phyloP scores from a whole-genome alignment of 2,113 vertebrate genomes.

The Leptocoma aspasia region DNA sequence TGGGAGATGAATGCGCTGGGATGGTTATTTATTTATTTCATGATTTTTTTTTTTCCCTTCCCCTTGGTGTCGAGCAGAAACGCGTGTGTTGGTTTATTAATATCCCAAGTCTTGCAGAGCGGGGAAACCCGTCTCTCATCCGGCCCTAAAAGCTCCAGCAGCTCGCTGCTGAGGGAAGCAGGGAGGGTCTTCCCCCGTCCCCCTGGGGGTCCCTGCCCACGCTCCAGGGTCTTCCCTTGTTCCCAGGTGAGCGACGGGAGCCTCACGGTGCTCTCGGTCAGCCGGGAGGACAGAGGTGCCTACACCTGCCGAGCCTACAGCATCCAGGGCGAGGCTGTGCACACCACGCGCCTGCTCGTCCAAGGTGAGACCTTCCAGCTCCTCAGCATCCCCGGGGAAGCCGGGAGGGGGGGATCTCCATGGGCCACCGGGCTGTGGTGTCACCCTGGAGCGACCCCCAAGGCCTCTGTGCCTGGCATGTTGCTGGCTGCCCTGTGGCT shows the following conservation, averaged over 20 bases:
- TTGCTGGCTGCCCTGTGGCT: not conserved
- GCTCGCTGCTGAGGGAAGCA: not conserved
- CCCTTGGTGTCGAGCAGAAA: not conserved
- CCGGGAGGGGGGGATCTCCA: not conserved
- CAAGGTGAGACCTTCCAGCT: constrained; percentile 87
- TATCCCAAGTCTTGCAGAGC: not conserved
- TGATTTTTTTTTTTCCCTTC: not conserved
- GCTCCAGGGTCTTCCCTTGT: not conserved
- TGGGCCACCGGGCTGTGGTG: fast-evolving
- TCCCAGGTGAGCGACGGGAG: constrained; percentile 90
- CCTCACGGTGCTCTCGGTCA: constrained; percentile 86
- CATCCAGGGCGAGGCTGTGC: constrained; percentile 95
- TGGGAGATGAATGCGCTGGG: not conserved
- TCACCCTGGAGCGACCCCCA: fast-evolving
- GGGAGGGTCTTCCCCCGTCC: not conserved
- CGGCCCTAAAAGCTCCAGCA: not conserved
- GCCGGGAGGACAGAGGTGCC: constrained; percentile 90
- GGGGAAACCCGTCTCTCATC: constrained; percentile 44
- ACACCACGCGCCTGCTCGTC: constrained; percentile 93
- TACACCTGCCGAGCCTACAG: constrained; percentile 96
- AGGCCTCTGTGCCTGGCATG: not conserved
- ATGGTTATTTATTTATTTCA: constrained; percentile 20
- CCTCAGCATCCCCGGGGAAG: not conserved
- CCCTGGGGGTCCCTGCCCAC: not conserved
- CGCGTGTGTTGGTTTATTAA: constrained; percentile 47